phyloP scores from a whole-genome alignment of 1,140 invertebrate genomes.

The Pemphigus obesinymphae region DNA sequence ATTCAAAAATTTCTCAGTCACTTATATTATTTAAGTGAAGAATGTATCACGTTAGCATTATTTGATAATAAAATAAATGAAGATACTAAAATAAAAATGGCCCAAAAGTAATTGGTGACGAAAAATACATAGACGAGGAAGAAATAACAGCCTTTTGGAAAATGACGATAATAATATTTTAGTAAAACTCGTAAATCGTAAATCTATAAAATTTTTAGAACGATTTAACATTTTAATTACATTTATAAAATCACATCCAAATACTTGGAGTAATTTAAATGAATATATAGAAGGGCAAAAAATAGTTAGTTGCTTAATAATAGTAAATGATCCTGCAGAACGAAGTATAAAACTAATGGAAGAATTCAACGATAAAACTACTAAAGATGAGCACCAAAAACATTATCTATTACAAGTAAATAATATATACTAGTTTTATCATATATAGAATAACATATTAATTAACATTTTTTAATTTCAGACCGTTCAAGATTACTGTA shows the following conservation, averaged over 20 bases:
- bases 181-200: neutral
- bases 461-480: neutral
- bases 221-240: neutral
- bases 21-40: neutral
- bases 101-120: neutral
- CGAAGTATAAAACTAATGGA: no score
- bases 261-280: no score
- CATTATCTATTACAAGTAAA: no score
- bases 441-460: no score
- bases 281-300: no score
- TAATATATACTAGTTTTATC: no score
- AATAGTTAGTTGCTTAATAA: no score
- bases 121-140: neutral
- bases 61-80: neutral
- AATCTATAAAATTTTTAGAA: neutral
- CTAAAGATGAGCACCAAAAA: no score
- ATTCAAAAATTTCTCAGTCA: neutral
- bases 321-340: no score
- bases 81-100: neutral
- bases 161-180: neutral
- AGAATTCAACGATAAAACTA: no score
- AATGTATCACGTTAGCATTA: no score
- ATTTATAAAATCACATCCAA: neutral
- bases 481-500: neutral
- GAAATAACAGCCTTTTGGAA: neutral